A percentile compares a stretch with the other conserved stretches of the same genome.
Evolutionary conservation across 2,888 invertebrate genomes (phyloP).

Genomic region (Caenorhabditis auriculariae): DNA sequence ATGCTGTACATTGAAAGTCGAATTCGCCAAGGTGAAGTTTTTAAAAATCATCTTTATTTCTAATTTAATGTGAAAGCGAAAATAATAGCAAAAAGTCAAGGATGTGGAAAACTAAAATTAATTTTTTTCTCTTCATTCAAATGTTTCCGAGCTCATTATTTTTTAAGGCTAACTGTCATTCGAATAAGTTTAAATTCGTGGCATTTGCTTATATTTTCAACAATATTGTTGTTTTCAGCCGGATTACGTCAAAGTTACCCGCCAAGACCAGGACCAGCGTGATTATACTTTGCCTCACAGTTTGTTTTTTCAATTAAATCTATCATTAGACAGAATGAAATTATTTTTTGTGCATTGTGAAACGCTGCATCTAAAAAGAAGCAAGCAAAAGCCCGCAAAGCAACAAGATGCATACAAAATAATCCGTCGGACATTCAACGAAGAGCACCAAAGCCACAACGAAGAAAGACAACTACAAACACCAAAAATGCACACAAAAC

Average conservation of each 20-base stretch:
- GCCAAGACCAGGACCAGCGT: conserved; percentile 57
- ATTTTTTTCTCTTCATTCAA: background rate
- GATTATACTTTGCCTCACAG: conserved; percentile 51
- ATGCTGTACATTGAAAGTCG: conserved; percentile 97
- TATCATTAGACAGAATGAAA: conserved; percentile 13
- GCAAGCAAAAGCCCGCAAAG: conserved; percentile 13
- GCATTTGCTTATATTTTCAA: too few relatives aligned
- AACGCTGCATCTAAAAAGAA: conserved; percentile 5
- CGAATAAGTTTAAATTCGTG: too few relatives aligned
- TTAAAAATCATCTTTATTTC: background rate
- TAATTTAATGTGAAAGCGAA: conserved; percentile 1
- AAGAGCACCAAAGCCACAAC: conserved; percentile 8
- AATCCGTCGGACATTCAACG: background rate
- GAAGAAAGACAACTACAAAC: conserved; percentile 10
- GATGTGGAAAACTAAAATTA: background rate
- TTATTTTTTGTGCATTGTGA: conserved; percentile 7
- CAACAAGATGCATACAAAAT: background rate
- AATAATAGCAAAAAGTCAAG: too few relatives aligned
- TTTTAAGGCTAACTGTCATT: too few relatives aligned
- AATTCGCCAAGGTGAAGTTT: conserved; percentile 89
- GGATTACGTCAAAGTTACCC: conserved; percentile 52
- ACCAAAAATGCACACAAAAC: conserved; percentile 12
- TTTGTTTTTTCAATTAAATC: conserved; percentile 22
- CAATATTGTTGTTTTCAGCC: conserved; percentile 57
- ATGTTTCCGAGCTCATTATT: background rate